Evolutionary conservation across 2,888 invertebrate species (phyloP), one percentile per base, ranked within the genome.

Genomic region (Eurytoma adleriae): DNA sequence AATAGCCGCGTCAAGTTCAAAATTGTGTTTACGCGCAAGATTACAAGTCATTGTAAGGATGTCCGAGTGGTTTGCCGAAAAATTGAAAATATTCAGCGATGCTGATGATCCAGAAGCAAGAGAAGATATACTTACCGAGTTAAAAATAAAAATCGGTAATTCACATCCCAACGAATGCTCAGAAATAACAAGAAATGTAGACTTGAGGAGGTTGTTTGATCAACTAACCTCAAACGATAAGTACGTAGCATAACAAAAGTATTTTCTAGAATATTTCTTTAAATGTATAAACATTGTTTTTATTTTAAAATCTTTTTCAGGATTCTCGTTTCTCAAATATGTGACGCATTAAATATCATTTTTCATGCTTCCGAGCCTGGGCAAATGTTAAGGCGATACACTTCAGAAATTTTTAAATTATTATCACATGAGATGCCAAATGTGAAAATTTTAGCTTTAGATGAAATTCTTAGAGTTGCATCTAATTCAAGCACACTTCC

Each of bases 221-320:
- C 83, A 87, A 57, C 73, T 90, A 88, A 87, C 88, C 87, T 87
- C 87, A 14, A 83, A 84, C 77, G 87, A 89, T 83, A 87, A 85
- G 90, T 89, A 84, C 16, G 83, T 66, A 3, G 2, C 50, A n/a
- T 0, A 69, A 54, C 20, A 61, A 61, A 24, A 52, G 1, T 27
- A 62, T 62, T 48, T 70, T 61, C 24, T 71, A 50, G 10, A 66
- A 56, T 16, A 50, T 69, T 68, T 14, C 64, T 50, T 70, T 50
- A 50, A 30, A 56, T 79, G 24, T 52, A 64, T 48, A 59, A 30
- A 62, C 1, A 5, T 54, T 30, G 48, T 18, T 2, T 24, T 16
- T 27, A 27, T 20, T 13, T 18, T 10, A 2, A 54, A 30, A 75
- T 48, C 50, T 20, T 50, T 84, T 85, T 5, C 83, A 90, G 90